Conservation (phyloP, 2,113 vertebrate genomes). For the Sminthopsis crassicaudata region DNA sequence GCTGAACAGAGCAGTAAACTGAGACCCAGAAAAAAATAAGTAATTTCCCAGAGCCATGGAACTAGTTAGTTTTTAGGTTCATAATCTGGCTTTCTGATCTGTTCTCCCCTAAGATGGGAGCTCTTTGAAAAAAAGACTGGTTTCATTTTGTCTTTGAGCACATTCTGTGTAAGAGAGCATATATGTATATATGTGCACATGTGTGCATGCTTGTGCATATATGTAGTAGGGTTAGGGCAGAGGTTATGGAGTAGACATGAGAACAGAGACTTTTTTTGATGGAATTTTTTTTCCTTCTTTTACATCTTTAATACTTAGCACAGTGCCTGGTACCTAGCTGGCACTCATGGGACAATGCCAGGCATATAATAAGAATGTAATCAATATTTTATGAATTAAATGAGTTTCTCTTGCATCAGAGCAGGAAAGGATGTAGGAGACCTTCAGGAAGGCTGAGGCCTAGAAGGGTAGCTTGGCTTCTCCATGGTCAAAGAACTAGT, state of each 20-base stretch:
- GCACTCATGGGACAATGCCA: too few species aligned
- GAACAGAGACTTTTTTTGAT: too few species aligned
- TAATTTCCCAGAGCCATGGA: background rate
- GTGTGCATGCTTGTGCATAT: fast-evolving
- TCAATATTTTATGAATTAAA: background rate
- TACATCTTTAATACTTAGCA: too few species aligned
- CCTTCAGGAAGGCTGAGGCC: too few species aligned
- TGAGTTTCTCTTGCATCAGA: background rate
- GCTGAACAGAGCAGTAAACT: background rate
- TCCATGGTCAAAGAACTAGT: background rate
- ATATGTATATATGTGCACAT: background rate
- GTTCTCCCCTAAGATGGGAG: background rate
- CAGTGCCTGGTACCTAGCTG: too few species aligned
- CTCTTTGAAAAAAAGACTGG: background rate
- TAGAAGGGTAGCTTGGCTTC: background rate
- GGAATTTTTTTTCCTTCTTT: too few species aligned
- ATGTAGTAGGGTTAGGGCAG: too few species aligned
- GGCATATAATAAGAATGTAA: too few species aligned
- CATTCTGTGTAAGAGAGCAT: background rate
- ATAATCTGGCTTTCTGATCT: background rate
- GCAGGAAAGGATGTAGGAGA: background rate
- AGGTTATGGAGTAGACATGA: too few species aligned
- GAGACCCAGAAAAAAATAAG: background rate
- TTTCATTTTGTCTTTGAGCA: background rate
- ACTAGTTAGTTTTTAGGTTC: background rate